Base-by-base conservation (phyloP, 2,113 vertebrate species). In the Tapirus terrestris region DNA sequence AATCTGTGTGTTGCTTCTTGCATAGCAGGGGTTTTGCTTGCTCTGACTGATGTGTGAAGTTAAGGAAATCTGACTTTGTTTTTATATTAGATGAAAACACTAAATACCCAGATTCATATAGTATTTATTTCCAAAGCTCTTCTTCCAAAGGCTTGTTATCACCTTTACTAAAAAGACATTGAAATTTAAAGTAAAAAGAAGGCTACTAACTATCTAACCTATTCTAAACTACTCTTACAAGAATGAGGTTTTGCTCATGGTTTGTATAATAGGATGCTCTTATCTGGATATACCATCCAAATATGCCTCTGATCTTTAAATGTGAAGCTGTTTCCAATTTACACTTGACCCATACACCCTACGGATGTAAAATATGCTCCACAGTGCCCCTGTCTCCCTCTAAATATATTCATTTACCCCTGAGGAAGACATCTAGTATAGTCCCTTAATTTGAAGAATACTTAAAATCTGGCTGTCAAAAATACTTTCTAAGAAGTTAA, bases 1-100 rank as follows among this genome's bases (percentile, higher is more conserved):
- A 31, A 29, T 82, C 43, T 97, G 98, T 89, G 96, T 98, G 96
- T 97, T 97, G 97, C 94, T 92, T 97, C 33, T 48, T 81, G 86
- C 67, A 17, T 56, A 96, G 96, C 86, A 43, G 84, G 56, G 56
- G 25, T 80, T 97, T 67, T 45, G 48, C 93, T 98, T 95, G 95
- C 90, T 95, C 85, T 97, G 94, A 90, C 96, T 90, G 96, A 48
- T 39, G 91, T 33, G 85, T 92, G 89, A 97, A 92, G 76, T 63
- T 80, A 12, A 31, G 81, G 94, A 77, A 51, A 48, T 39, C 16
- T 36, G 86, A 43, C 48, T 88, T 90, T 82, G 77, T 61, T 72
- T 53, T 56, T 85, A 53, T 20, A 9, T 75, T 58, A 72, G 45
- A 36, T 67, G 89, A 68, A 96, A 96, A 70, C 48, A 89, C 92